Evolutionary conservation across 2,888 invertebrate genomes (phyloP).

Genomic region (Drosophila stalkeri): DNA sequence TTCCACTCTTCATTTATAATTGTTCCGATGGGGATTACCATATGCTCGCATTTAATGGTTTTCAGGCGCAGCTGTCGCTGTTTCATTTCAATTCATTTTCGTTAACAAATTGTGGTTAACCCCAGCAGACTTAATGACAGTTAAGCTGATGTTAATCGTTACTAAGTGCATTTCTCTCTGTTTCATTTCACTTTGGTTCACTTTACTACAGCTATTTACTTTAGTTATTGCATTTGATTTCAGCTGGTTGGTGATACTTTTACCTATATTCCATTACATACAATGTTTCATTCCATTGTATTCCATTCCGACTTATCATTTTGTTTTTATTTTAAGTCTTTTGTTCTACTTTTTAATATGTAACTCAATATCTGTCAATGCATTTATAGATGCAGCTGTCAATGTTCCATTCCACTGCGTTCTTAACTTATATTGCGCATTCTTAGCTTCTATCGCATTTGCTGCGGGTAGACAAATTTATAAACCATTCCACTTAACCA

Average conservation of each 20-base stretch:
- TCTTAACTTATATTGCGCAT: slow-evolving; percentile 1
- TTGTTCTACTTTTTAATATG: neutral
- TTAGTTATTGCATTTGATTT: neutral
- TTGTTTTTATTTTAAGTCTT: neutral
- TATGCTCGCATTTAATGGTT: slow-evolving; percentile 67
- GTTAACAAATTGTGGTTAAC: neutral
- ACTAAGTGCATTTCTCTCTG: slow-evolving; percentile 1
- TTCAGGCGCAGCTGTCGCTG: slow-evolving; percentile 40
- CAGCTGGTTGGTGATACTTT: neutral
- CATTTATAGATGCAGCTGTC: slow-evolving; percentile 27
- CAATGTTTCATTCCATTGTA: neutral
- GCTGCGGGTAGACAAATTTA: slow-evolving; percentile 50
- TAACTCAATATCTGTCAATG: neutral
- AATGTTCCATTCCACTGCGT: slow-evolving; percentile 30
- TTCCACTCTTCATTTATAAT: slow-evolving; percentile 22
- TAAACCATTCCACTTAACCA: slow-evolving; percentile 36
- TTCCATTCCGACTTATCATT: neutral
- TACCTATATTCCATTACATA: neutral
- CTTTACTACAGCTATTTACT: neutral
- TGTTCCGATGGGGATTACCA: slow-evolving; percentile 65
- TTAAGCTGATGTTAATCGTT: slow-evolving; percentile 3
- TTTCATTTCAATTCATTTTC: slow-evolving; percentile 43
- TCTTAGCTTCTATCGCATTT: neutral
- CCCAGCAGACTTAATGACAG: neutral
- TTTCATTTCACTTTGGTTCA: slow-evolving; percentile 1